Conservation (phyloP, 2,113 vertebrate species). For the Onychostoma macrolepis region DNA sequence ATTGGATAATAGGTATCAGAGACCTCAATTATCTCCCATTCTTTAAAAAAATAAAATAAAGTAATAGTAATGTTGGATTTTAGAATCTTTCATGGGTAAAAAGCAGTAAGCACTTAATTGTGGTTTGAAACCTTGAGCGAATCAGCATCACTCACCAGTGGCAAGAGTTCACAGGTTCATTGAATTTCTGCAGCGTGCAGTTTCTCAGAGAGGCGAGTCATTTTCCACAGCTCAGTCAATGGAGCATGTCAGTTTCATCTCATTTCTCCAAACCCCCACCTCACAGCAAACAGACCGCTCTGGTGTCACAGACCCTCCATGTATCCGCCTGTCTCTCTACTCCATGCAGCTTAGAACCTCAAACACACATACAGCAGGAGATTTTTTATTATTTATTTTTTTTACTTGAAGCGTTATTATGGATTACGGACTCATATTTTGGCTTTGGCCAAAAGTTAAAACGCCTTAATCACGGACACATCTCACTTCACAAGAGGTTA, state of each 20-base stretch:
- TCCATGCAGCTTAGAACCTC: neutral
- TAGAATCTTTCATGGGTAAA: conserved; percentile 11
- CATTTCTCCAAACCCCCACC: conserved; percentile 56
- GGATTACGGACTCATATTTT: no score
- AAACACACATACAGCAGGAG: neutral
- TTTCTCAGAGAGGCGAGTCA: conserved; percentile 57
- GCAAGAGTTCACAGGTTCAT: conserved; percentile 19
- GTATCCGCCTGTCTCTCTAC: conserved; percentile 20
- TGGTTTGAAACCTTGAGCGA: conserved; percentile 1
- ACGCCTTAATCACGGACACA: no score
- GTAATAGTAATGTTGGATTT: neutral
- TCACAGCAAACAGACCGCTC: conserved; percentile 49
- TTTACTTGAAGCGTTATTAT: no score
- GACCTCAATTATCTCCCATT: conserved; percentile 10
- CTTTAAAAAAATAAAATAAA: neutral
- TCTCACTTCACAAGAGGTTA: no score
- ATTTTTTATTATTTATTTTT: no score
- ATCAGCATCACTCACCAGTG: conserved; percentile 24
- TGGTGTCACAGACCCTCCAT: conserved; percentile 43
- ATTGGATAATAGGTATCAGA: conserved; percentile 2
- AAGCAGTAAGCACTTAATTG: conserved; percentile 11
- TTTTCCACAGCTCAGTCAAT: conserved; percentile 58
- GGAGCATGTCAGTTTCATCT: conserved; percentile 65
- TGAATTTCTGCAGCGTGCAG: conserved; percentile 28
- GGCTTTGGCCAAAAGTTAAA: no score